phyloP scores from a whole-genome alignment of 2,113 vertebrate species.

The Thalassoma bifasciatum region DNA sequence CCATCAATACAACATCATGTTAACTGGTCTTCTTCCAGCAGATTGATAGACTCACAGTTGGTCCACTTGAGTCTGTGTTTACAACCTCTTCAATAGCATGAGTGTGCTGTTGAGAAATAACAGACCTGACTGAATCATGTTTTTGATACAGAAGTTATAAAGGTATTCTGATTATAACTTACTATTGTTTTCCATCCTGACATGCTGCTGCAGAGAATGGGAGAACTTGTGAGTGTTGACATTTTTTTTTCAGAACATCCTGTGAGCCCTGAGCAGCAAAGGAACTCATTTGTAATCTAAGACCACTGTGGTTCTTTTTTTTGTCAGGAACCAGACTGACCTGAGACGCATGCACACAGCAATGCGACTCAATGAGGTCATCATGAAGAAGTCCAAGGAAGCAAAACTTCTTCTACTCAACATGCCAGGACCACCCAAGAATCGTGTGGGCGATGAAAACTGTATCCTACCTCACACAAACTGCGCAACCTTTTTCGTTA shows the following conservation, averaged over 20 bases:
- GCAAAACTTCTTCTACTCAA: constrained; percentile 96
- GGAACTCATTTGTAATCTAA: constrained; percentile 2
- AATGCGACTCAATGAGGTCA: constrained; percentile 93
- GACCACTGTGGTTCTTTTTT: neutral
- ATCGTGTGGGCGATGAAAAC: constrained; percentile 94
- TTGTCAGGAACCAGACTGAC: constrained; percentile 90
- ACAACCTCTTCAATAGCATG: too few species aligned
- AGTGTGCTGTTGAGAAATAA: too few species aligned
- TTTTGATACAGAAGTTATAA: too few species aligned
- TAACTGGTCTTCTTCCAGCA: too few species aligned
- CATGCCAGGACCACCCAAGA: constrained; percentile 97
- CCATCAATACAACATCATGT: too few species aligned
- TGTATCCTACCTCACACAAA: constrained; percentile 86
- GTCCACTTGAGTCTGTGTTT: too few species aligned
- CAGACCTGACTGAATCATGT: too few species aligned
- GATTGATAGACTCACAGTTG: too few species aligned
- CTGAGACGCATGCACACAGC: constrained; percentile 98
- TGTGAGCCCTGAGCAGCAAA: neutral
- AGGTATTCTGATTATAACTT: neutral
- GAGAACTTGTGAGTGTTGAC: constrained; percentile 92
- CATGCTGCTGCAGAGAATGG: constrained; percentile 93
- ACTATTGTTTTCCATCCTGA: constrained; percentile 45
- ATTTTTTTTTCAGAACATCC: neutral
- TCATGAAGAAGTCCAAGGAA: constrained; percentile 93
- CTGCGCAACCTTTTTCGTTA: neutral